Percentiles rank a stretch among this genome's conserved stretches.
Evolutionary conservation across 2,888 invertebrate genomes (phyloP).

Genomic region (Pseudococcus jackbeardsleyi): DNA sequence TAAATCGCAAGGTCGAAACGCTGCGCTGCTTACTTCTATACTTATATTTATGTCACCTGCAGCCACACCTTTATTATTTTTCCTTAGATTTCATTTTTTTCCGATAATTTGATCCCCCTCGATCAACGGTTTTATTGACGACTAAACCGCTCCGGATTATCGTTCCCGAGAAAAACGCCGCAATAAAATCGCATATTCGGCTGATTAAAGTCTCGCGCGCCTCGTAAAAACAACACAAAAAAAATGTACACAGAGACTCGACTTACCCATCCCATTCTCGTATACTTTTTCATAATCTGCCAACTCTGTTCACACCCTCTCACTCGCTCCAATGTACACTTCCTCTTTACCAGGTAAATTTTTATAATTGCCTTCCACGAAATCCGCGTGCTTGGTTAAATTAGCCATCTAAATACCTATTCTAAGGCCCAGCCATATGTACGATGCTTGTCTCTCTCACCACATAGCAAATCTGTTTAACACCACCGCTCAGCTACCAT

Average conservation of each 20-base stretch:
- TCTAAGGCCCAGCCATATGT: neutral
- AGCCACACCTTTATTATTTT: constrained; percentile 34
- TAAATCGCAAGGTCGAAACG: constrained; percentile 27
- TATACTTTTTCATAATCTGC: neutral
- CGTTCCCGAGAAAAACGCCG: neutral
- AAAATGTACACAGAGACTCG: neutral
- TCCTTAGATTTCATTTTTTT: neutral
- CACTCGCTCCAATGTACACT: neutral
- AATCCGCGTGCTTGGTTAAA: neutral
- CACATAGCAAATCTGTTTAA: neutral
- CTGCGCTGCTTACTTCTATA: neutral
- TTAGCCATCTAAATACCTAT: neutral
- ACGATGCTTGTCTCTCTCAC: neutral
- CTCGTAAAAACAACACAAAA: constrained; percentile 22
- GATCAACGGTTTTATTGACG: neutral
- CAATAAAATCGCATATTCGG: constrained; percentile 14
- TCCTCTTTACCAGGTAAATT: neutral
- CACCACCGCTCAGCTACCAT: neutral
- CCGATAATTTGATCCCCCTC: neutral
- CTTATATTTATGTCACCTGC: constrained; percentile 1
- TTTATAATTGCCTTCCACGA: constrained; percentile 27
- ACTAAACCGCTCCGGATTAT: neutral
- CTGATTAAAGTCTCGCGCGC: constrained; percentile 21
- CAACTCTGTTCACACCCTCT: neutral
- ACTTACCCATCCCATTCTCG: neutral